Evolutionary conservation across 2,113 vertebrate genomes (phyloP).

Genomic region (Pycnonotus jocosus): DNA sequence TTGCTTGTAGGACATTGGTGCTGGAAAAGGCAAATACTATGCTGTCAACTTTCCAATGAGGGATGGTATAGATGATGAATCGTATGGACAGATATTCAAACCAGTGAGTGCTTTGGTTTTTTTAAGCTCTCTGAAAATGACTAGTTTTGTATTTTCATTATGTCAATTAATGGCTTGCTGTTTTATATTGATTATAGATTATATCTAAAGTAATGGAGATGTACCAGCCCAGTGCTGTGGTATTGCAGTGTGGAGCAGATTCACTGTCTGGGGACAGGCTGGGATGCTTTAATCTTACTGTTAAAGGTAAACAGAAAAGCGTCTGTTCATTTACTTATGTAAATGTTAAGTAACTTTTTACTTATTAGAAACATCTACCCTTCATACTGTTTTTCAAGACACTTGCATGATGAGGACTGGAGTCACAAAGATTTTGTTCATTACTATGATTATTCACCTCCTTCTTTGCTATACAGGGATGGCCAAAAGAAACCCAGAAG

Average conservation of each 20-base stretch:
- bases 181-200: slow-evolving; percentile 62
- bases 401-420: not conserved
- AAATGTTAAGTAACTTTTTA: not conserved
- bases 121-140: not conserved
- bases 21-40: slow-evolving; percentile 89
- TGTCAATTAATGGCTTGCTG: not conserved
- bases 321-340: not conserved
- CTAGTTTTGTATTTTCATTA: not conserved
- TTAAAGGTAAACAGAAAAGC: slow-evolving; percentile 73
- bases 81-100: slow-evolving; percentile 83
- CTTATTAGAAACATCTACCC: not conserved
- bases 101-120: slow-evolving; percentile 69
- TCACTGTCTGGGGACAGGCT: slow-evolving; percentile 81
- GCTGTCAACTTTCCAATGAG: slow-evolving; percentile 85
- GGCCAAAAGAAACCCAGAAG: not conserved
- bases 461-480: not conserved
- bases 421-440: not conserved
- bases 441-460: not conserved
- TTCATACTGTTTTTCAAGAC: not conserved
- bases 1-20: slow-evolving; percentile 83
- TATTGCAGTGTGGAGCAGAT: slow-evolving; percentile 82
- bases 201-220: slow-evolving; percentile 87
- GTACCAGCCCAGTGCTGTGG: slow-evolving; percentile 84
- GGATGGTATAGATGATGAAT: slow-evolving; percentile 85
- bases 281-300: slow-evolving; percentile 82